Base-by-base conservation (phyloP, 1,140 invertebrate species). In the Habropoda laboriosa region DNA sequence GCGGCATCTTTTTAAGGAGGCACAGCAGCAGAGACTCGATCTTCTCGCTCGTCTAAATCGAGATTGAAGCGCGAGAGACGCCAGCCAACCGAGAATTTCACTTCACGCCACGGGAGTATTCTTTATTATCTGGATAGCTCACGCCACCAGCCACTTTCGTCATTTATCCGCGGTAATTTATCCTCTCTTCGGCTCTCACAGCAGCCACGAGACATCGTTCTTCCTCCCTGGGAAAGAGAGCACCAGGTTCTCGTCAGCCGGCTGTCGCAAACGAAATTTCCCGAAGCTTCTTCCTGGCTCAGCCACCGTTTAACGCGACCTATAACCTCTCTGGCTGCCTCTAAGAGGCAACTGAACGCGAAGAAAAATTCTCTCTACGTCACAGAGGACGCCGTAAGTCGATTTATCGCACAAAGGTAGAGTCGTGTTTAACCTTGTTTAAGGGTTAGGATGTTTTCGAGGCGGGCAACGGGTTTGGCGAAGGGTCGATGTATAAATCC, bases 191-290 rank as follows among this genome's bases (percentile, higher is more conserved):
- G 45, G 42, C 40, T 32, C 16, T 16, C n/a, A 10, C 49, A 18
- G 42, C 32, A 51, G 47, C 12, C 24, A 13, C n/a, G 13, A 27
- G 66, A 71, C 64, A 78, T 77, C 30, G 40, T 64, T 79, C 60
- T 64, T 81, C 51, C 64, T 79, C 49, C 49, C 18, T 8, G 32
- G 45, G 71, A 71, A 79, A 71, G 67, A 79, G 71, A 79, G 64
- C 55, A 32, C 27, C 21, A 5, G 18, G 42, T 21, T 47, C 27
- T 12, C 42, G 60, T 27, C 60, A 18, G n/a, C n/a, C n/a, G n/a
- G n/a, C n/a, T n/a, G n/a, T n/a, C n/a, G 64, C 18, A 51, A 67
- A 51, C 21, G 32, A 18, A 51, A 49, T 67, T 67, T 67, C 64
- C 45, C 35, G 30, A 8, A 16, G 21, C 30, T 51, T 67, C 30